A percentile compares a stretch with the other conserved stretches of the same genome.
Conservation (phyloP, 2,888 invertebrate genomes). For the Micropterix aruncella region DNA sequence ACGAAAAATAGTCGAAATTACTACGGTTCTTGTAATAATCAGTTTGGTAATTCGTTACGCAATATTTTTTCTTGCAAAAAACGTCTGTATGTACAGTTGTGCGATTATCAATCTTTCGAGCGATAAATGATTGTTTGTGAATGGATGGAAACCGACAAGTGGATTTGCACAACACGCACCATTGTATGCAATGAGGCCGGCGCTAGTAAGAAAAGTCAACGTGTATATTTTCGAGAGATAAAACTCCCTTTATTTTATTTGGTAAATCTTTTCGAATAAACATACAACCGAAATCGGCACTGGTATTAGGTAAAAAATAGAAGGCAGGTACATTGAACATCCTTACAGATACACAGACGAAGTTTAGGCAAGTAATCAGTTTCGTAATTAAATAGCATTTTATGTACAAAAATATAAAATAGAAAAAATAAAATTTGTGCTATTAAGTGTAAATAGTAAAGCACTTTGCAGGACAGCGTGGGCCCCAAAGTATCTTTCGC, state of each 20-base stretch:
- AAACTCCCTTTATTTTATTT: slow-evolving; percentile 3
- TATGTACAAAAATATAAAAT: neutral
- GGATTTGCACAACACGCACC: neutral
- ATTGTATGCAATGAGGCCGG: neutral
- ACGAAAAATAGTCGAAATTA: too few relatives aligned
- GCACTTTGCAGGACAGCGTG: slow-evolving; percentile 18
- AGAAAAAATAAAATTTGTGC: neutral
- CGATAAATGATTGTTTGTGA: too few relatives aligned
- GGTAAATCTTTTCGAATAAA: too few relatives aligned
- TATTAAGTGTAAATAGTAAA: slow-evolving; percentile 11
- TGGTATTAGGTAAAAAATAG: too few relatives aligned
- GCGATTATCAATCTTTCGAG: too few relatives aligned
- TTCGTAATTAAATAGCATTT: neutral
- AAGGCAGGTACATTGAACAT: neutral
- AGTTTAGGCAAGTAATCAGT: neutral
- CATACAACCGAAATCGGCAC: too few relatives aligned
- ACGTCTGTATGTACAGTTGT: too few relatives aligned
- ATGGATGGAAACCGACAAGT: neutral
- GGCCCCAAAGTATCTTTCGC: slow-evolving; percentile 21
- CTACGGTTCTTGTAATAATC: too few relatives aligned
- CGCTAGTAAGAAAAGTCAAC: neutral
- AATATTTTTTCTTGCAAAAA: too few relatives aligned
- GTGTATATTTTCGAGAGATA: slow-evolving; percentile 1
- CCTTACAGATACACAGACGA: neutral
- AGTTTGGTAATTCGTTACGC: too few relatives aligned